A percentile compares a stretch with the other conserved stretches of the same genome.
These are phyloP conservation scores for Euclidia mi DNA, from an alignment of 2,888 invertebrate species.

Conservation along the genomic window DNA sequence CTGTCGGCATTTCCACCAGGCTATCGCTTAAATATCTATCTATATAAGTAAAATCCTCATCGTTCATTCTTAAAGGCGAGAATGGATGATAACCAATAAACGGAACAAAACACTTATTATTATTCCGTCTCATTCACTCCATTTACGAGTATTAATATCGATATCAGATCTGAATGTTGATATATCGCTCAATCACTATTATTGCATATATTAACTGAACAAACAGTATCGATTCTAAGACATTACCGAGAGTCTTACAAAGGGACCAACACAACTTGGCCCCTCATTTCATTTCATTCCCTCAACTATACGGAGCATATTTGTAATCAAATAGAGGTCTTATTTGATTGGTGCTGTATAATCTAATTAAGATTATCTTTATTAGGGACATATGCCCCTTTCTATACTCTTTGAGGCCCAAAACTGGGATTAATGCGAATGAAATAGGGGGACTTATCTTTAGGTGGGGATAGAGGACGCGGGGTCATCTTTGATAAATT, in stretches of 20 bases:
- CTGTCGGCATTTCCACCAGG: too few relatives aligned
- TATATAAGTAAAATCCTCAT: too few relatives aligned
- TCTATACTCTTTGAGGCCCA: constrained; percentile 25
- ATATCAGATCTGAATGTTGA: background rate
- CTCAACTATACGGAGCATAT: constrained; percentile 20
- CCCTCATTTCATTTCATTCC: constrained; percentile 2
- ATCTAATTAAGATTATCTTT: constrained; percentile 56
- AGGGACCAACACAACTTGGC: background rate
- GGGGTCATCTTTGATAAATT: background rate
- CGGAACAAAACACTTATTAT: too few relatives aligned
- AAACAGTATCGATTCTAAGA: background rate
- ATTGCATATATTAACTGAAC: constrained; percentile 8
- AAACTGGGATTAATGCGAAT: constrained; percentile 25
- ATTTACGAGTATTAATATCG: constrained; percentile 6
- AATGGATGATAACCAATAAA: too few relatives aligned
- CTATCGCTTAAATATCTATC: too few relatives aligned
- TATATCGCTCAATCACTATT: constrained; percentile 7
- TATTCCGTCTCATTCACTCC: too few relatives aligned
- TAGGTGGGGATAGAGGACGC: background rate
- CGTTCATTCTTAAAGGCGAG: too few relatives aligned
- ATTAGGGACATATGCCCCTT: constrained; percentile 33
- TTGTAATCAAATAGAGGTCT: constrained; percentile 47
- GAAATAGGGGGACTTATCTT: constrained; percentile 13
- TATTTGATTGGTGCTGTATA: constrained; percentile 31
- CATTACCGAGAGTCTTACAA: background rate